A percentile compares a stretch with the other conserved stretches of the same genome.
Evolutionary conservation across 2,888 invertebrate species (phyloP).

Genomic region (Melitaea athalia): DNA sequence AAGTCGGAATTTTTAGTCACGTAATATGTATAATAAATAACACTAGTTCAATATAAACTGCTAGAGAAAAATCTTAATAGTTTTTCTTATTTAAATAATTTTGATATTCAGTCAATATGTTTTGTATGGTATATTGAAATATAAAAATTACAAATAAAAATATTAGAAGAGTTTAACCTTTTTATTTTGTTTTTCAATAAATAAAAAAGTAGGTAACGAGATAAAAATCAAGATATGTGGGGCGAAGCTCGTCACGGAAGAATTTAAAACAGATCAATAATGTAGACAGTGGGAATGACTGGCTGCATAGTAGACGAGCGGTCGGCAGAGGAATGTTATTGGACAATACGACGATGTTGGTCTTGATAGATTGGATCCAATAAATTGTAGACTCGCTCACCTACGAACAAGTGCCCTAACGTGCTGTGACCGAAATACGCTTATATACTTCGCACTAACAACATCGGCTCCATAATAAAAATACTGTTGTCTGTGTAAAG

Average conservation of each 20-base stretch:
- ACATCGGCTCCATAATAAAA: too few relatives aligned
- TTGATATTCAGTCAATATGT: too few relatives aligned
- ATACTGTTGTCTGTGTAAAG: too few relatives aligned
- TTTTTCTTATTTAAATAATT: too few relatives aligned
- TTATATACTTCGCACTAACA: too few relatives aligned
- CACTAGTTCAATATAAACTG: too few relatives aligned
- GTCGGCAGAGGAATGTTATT: slow-evolving; percentile 64
- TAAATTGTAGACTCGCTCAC: slow-evolving; percentile 62
- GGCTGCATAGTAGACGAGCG: slow-evolving; percentile 54
- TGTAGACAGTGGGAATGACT: slow-evolving; percentile 47
- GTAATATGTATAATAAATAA: background rate
- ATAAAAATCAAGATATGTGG: background rate
- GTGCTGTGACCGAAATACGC: slow-evolving; percentile 11
- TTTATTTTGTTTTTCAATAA: background rate
- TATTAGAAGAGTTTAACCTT: background rate
- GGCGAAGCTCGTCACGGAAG: slow-evolving; percentile 36
- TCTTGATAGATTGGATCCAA: slow-evolving; percentile 68
- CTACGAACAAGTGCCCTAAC: slow-evolving; percentile 31
- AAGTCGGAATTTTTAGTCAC: background rate
- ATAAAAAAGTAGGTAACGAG: background rate
- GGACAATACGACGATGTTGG: slow-evolving; percentile 61
- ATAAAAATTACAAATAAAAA: background rate
- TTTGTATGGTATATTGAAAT: too few relatives aligned
- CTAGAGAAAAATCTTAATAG: too few relatives aligned
- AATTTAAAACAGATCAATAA: slow-evolving; percentile 51